These are phyloP conservation scores for Platalea minor DNA, from an alignment of 2,797 vertebrate species.

Conservation along the genomic window DNA sequence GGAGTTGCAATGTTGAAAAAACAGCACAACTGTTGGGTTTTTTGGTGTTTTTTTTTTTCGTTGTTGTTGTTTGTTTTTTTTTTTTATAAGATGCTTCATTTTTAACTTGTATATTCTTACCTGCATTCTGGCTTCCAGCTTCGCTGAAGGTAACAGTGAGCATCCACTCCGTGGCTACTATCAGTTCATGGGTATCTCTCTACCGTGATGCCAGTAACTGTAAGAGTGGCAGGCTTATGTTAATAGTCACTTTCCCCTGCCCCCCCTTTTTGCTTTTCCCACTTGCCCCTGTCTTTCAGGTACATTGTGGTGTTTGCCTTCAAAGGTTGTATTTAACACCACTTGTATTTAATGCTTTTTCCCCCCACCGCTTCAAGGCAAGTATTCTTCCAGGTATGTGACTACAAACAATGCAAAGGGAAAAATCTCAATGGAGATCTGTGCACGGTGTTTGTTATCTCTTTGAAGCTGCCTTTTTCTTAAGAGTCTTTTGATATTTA, in stretches of 20 bases:
- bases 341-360: not conserved
- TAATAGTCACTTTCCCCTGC: not conserved
- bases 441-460: not conserved
- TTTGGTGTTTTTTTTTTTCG: not conserved
- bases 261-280: not conserved
- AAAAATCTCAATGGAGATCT: constrained; percentile 24
- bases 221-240: not conserved
- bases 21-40: not conserved
- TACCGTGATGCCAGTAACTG: not conserved
- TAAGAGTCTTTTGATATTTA: constrained; percentile 18
- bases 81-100: not conserved
- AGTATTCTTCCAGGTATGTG: constrained; percentile 48
- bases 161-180: not conserved
- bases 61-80: no score
- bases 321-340: constrained; percentile 30
- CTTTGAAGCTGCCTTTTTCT: constrained; percentile 40
- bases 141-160: not conserved
- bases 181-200: not conserved
- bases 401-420: constrained; percentile 15
- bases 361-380: constrained; percentile 22
- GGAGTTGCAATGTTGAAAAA: not conserved
- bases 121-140: not conserved
- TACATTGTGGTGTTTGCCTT: constrained; percentile 10
- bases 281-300: not conserved
- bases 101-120: not conserved